phyloP scores from a whole-genome alignment of 2,888 invertebrate genomes.

The Dendrolimus pini region DNA sequence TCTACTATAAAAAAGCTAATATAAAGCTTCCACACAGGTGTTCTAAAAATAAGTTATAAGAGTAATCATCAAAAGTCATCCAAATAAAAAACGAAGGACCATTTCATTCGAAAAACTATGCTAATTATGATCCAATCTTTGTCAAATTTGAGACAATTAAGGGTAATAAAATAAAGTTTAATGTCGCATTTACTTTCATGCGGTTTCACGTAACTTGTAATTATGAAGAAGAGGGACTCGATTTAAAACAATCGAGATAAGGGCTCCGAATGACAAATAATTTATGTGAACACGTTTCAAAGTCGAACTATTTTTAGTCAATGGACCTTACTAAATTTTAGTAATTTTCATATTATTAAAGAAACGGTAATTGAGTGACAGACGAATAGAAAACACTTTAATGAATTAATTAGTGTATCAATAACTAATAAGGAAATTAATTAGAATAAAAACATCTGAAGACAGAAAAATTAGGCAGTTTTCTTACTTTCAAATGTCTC shows the following conservation, averaged over 20 bases:
- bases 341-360: too few relatives aligned
- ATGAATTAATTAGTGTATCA: too few relatives aligned
- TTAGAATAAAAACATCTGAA: too few relatives aligned
- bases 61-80: neutral
- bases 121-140: conserved; percentile 62
- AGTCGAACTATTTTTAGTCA: too few relatives aligned
- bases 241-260: neutral
- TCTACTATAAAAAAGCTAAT: neutral
- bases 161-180: conserved; percentile 73
- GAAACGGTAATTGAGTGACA: too few relatives aligned
- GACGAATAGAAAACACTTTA: too few relatives aligned
- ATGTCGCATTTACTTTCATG: conserved; percentile 72
- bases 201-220: conserved; percentile 51
- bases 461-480: too few relatives aligned
- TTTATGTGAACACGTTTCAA: too few relatives aligned
- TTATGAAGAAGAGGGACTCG: conserved; percentile 36
- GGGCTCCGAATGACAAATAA: neutral
- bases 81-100: conserved; percentile 20
- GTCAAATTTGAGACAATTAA: conserved; percentile 71
- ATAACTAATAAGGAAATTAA: too few relatives aligned
- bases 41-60: neutral
- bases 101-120: conserved; percentile 44
- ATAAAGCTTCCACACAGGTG: neutral
- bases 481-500: too few relatives aligned
- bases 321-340: too few relatives aligned